Evolutionary conservation across 2,797 vertebrate genomes (phyloP).

Genomic region (Coluber constrictor): DNA sequence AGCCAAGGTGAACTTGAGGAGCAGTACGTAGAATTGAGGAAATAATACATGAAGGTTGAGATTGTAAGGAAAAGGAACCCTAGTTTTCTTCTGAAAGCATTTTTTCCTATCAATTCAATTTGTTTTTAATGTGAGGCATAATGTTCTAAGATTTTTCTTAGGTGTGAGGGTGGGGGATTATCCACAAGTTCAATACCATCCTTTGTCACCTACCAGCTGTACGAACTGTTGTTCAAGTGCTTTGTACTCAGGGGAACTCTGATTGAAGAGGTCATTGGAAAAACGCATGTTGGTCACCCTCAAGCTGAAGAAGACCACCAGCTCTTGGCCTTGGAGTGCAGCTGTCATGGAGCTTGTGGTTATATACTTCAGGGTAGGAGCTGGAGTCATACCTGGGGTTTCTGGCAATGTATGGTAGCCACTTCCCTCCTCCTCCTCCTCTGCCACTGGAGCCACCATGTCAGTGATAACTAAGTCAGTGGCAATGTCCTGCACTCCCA

Average conservation of each 20-base stretch:
- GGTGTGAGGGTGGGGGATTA: background rate
- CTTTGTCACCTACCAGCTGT: slow-evolving; percentile 80
- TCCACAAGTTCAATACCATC: background rate
- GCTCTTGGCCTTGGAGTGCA: slow-evolving; percentile 74
- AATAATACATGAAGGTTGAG: background rate
- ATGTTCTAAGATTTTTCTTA: background rate
- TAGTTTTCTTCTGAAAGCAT: background rate
- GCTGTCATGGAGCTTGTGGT: slow-evolving; percentile 80
- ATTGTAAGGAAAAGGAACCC: background rate
- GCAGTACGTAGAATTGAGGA: background rate
- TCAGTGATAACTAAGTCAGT: slow-evolving; percentile 56
- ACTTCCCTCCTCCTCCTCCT: slow-evolving; percentile 62
- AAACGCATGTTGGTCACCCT: slow-evolving; percentile 89
- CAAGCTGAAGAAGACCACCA: slow-evolving; percentile 92
- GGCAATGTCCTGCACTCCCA: slow-evolving; percentile 52
- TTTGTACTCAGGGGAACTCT: slow-evolving; percentile 83
- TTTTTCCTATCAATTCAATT: background rate
- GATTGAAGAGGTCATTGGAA: slow-evolving; percentile 88
- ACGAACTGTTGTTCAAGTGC: slow-evolving; percentile 82
- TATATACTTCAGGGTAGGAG: slow-evolving; percentile 70
- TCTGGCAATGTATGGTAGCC: slow-evolving; percentile 44
- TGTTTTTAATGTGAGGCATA: background rate
- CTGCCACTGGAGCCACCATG: slow-evolving; percentile 42
- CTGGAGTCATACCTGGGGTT: slow-evolving; percentile 54
- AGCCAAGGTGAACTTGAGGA: background rate